A percentile compares a stretch with the other conserved stretches of the same genome.
Evolutionary conservation across 2,888 invertebrate species (phyloP).

Genomic region (Andrena trimmerana): DNA sequence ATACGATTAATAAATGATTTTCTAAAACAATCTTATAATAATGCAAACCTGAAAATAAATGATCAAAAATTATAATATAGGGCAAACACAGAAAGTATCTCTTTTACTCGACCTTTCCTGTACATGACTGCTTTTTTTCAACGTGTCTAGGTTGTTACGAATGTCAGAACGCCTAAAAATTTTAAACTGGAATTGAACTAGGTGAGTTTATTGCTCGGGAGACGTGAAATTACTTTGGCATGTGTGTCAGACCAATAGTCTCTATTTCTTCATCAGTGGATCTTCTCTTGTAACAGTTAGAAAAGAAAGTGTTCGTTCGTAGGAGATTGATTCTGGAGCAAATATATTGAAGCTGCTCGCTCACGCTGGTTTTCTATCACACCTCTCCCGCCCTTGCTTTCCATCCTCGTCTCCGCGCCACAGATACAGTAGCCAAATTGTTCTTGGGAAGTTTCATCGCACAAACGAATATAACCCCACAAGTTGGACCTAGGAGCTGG

Average conservation of each 20-base stretch:
- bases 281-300: conserved; percentile 40
- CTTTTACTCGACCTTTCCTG: not conserved
- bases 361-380: conserved; percentile 54
- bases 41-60: not conserved
- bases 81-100: not conserved
- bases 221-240: not conserved
- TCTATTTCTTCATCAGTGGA: conserved; percentile 28
- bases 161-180: not conserved
- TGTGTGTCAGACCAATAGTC: conserved; percentile 26
- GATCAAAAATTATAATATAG: not conserved
- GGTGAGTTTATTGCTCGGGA: not conserved
- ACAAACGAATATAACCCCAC: conserved; percentile 21
- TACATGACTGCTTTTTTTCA: no score
- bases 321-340: conserved; percentile 65
- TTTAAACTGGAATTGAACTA: not conserved
- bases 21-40: not conserved
- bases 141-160: no score
- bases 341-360: conserved; percentile 53
- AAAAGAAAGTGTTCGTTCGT: conserved; percentile 51
- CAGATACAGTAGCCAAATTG: conserved; percentile 9
- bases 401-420: conserved; percentile 8
- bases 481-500: conserved; percentile 8
- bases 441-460: conserved; percentile 22
- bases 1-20: no score
- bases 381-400: conserved; percentile 12